phyloP scores from a whole-genome alignment of 2,888 invertebrate genomes.

The Ophioninae sp. region DNA sequence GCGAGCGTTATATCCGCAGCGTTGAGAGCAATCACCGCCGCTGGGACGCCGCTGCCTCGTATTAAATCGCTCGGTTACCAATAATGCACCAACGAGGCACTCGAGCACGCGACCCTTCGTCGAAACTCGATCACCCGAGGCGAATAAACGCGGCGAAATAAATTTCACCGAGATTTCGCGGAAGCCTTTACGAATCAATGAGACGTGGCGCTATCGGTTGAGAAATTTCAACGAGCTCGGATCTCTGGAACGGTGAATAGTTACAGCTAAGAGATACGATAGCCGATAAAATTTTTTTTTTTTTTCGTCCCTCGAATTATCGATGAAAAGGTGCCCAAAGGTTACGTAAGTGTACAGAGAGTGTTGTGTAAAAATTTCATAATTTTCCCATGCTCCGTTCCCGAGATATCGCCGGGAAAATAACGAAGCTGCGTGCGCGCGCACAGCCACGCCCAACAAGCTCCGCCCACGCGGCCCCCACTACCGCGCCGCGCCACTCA shows the following conservation, averaged over 20 bases:
- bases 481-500: not conserved
- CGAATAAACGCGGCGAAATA: not conserved
- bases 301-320: not conserved
- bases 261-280: not conserved
- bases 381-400: not conserved
- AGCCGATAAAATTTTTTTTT: not conserved
- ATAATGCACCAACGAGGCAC: not conserved
- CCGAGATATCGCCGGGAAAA: not conserved
- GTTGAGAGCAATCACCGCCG: not conserved
- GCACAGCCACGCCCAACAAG: not conserved
- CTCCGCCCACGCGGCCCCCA: not conserved
- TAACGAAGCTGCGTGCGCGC: not conserved
- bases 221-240: not conserved
- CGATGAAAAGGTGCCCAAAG: not conserved
- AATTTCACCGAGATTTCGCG: not conserved
- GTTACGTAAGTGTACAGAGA: not conserved
- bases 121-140: not conserved
- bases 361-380: not conserved
- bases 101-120: too few relatives aligned
- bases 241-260: not conserved
- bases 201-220: not conserved
- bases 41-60: not conserved
- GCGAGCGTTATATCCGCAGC: not conserved
- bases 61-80: not conserved
- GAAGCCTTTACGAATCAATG: not conserved